Base-by-base conservation (phyloP, 2,113 vertebrate genomes). In the Telmatochromis sp. region DNA sequence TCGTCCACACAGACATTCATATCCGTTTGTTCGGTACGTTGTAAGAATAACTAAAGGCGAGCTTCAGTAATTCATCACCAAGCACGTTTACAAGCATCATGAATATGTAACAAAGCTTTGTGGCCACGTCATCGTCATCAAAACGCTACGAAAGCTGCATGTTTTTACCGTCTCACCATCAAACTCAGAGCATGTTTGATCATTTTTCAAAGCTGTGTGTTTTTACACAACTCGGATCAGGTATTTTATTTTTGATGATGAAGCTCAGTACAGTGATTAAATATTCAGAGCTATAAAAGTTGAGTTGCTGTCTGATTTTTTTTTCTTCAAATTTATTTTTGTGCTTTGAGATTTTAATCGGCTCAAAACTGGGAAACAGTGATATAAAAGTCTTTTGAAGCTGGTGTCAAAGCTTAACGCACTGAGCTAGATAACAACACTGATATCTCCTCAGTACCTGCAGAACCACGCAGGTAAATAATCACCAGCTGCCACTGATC, bases 21-120 rank as follows among this genome's bases (percentile, higher is more conserved):
- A 28, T 47, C 23, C 0, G 23, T 75, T 75, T 47, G 23, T 47
- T 47, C 1, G 5, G 1, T 75, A 5, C 68, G 5, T 45, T 19
- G 4, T 28, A 47, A 28, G 40, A 75, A 47, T 75, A 75, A 75
- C 23, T 7, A 19, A 47, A 75, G 71, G 2, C 5, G 5, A 75
- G 40, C 23, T 0, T 75, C 40, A 26, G 42, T 47, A 47, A 12
- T 47, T 28, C 23, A 28, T 75, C 71, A 50, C 71, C 15, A 11
- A 47, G 71, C 71, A 47, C 42, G 1, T 50, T 75, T 75, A 47
- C 42, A 75, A 28, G 23, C 42, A 47, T 75, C 71, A 2, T 47
- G 71, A 75, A 47, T 75, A 47, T 47, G 40, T 47, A 47, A 75
- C 68, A 11, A 10, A 75, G 40, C 68, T 75, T 19, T 28, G 68